A percentile compares a stretch with the other conserved stretches of the same genome.
These are phyloP conservation scores for Panthera uncia DNA, from an alignment of 2,113 vertebrate genomes.

Conservation along the genomic window DNA sequence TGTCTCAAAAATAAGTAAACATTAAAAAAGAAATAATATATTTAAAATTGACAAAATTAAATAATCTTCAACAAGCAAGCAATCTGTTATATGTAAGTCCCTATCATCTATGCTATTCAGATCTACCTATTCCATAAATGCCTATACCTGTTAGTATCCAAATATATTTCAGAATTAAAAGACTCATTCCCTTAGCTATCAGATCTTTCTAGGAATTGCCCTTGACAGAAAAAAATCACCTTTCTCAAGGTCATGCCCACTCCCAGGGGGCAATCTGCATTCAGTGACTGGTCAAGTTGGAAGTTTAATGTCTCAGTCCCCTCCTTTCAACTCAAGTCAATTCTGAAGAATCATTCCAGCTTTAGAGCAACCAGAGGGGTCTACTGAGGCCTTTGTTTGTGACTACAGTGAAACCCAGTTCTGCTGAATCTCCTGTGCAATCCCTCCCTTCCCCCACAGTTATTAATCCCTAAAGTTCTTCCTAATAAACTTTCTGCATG, in stretches of 20 bases:
- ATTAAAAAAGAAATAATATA: not conserved
- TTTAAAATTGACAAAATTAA: not conserved
- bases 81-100: not conserved
- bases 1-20: no score
- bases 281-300: not conserved
- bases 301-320: not conserved
- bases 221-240: not conserved
- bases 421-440: not conserved
- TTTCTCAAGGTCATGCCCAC: not conserved
- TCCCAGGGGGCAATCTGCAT: not conserved
- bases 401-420: not conserved
- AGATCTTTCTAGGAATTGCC: not conserved
- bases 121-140: not conserved
- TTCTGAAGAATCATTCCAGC: not conserved
- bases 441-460: not conserved
- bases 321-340: not conserved
- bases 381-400: not conserved
- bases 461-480: not conserved
- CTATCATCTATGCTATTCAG: not conserved
- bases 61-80: not conserved
- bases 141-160: not conserved
- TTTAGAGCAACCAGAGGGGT: not conserved
- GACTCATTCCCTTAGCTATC: not conserved
- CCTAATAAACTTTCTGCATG: not conserved
- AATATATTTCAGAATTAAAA: not conserved